A percentile compares a stretch with the other conserved stretches of the same genome.
Evolutionary conservation across 2,113 vertebrate species (phyloP).

Genomic region (Larimichthys crocea): DNA sequence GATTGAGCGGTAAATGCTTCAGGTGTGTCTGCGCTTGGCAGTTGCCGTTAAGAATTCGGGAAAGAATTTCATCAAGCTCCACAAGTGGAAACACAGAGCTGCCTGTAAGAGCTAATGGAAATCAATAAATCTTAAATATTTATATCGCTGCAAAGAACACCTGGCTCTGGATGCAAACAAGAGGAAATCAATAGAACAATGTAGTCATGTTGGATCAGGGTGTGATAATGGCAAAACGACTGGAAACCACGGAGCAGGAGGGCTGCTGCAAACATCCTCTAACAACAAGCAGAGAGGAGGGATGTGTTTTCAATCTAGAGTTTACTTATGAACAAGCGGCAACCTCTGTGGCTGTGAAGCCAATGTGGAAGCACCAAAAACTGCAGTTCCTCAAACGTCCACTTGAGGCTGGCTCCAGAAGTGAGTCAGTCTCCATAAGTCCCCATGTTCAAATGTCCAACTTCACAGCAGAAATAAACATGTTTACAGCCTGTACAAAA

Average conservation of each 20-base stretch:
- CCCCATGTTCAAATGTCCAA: too few species aligned
- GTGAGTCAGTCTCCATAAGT: too few species aligned
- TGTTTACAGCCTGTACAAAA: too few species aligned
- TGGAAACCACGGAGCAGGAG: constrained; percentile 15
- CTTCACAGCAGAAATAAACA: too few species aligned
- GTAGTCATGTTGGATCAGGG: constrained; percentile 26
- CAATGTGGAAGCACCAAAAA: too few species aligned
- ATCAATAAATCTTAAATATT: constrained; percentile 60
- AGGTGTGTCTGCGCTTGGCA: constrained; percentile 5
- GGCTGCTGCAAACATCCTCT: background rate
- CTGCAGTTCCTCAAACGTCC: too few species aligned
- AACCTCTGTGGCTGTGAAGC: too few species aligned
- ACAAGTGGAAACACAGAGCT: constrained; percentile 42
- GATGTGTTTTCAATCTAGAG: background rate
- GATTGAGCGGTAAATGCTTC: constrained; percentile 5
- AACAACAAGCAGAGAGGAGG: background rate
- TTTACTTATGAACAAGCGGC: background rate
- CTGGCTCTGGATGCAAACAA: constrained; percentile 40
- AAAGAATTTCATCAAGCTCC: constrained; percentile 26
- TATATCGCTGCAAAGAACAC: constrained; percentile 39
- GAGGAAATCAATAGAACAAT: constrained; percentile 45
- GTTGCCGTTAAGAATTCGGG: constrained; percentile 14
- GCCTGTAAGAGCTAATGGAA: background rate
- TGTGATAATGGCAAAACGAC: constrained; percentile 12
- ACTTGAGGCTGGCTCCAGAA: too few species aligned